phyloP scores from a whole-genome alignment of 2,113 vertebrate genomes.

The Machaerirhynchus nigripectus region DNA sequence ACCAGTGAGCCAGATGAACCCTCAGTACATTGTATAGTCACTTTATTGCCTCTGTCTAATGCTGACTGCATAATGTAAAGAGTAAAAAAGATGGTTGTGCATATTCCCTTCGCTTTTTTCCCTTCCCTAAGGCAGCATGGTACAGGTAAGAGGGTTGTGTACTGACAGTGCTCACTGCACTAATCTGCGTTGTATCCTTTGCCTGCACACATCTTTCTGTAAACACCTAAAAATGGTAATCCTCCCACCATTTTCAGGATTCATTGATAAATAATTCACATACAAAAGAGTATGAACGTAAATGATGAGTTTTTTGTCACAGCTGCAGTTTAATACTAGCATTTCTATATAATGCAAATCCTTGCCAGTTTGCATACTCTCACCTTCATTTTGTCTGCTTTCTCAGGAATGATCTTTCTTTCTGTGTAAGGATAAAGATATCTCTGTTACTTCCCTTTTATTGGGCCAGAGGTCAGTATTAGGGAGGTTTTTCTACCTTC shows the following conservation, averaged over 20 bases:
- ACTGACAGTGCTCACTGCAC: background rate
- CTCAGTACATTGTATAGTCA: background rate
- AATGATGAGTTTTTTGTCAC: background rate
- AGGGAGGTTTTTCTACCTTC: background rate
- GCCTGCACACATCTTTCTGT: background rate
- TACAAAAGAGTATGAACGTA: background rate
- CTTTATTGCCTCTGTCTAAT: background rate
- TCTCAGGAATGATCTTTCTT: background rate
- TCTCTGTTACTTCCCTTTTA: background rate
- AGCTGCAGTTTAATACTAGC: background rate
- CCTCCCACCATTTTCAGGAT: background rate
- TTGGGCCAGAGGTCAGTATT: background rate
- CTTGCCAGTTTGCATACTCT: background rate
- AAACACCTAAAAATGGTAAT: background rate
- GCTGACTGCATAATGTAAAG: background rate
- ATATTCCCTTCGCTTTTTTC: background rate
- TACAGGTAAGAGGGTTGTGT: background rate
- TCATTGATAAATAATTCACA: background rate
- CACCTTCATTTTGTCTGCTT: background rate
- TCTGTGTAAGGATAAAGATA: background rate
- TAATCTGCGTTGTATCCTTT: background rate
- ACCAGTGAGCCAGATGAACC: background rate
- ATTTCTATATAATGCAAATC: background rate
- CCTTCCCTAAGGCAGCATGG: background rate
- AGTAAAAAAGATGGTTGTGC: background rate